These are phyloP conservation scores for Harpalus rubripes DNA, from an alignment of 2,888 invertebrate species.

Conservation along the genomic window DNA sequence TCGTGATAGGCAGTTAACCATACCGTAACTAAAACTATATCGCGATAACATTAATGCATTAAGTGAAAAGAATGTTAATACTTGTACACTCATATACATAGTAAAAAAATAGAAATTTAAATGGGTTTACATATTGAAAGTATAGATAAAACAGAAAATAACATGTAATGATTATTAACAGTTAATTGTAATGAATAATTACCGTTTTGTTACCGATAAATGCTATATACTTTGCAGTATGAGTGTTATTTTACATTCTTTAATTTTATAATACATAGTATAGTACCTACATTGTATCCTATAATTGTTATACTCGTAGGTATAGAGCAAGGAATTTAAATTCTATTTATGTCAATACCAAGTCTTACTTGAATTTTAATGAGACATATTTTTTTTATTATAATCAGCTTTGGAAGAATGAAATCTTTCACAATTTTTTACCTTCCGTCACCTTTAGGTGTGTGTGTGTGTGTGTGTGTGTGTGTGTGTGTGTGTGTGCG, in stretches of 20 bases:
- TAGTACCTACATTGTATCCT: too few species aligned
- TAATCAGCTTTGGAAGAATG: too few species aligned
- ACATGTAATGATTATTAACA: not conserved
- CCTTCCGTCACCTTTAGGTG: too few species aligned
- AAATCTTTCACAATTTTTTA: too few species aligned
- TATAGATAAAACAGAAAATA: not conserved
- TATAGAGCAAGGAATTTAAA: too few species aligned
- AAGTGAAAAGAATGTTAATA: constrained; percentile 28
- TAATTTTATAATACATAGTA: not conserved
- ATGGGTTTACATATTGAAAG: not conserved
- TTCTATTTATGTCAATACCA: too few species aligned
- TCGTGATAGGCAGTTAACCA: not conserved
- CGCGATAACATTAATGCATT: not conserved
- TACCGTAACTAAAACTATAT: not conserved
- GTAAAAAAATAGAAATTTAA: constrained; percentile 15
- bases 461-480: too few species aligned
- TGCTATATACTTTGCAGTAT: not conserved
- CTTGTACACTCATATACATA: constrained; percentile 6
- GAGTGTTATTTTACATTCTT: not conserved
- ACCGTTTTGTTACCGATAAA: not conserved
- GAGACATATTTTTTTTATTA: too few species aligned
- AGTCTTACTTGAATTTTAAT: too few species aligned
- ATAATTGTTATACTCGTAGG: too few species aligned
- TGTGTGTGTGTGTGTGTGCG: too few species aligned
- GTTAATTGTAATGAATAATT: not conserved